Evolutionary conservation across 2,888 invertebrate species (phyloP).

Genomic region (Tetropium fuscum): DNA sequence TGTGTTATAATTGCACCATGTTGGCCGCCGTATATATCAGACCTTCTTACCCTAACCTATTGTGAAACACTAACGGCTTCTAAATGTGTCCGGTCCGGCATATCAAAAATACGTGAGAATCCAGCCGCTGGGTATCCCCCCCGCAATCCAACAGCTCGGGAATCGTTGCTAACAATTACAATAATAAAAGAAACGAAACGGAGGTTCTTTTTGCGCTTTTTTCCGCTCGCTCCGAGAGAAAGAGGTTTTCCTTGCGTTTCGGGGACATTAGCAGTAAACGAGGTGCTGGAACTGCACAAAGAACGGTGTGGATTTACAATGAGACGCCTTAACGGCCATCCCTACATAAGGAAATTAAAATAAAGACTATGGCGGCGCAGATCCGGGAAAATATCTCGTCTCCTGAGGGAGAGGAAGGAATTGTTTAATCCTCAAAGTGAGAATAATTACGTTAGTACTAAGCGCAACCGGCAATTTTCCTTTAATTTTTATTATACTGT

Average conservation of each 20-base stretch:
- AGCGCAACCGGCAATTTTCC: no score
- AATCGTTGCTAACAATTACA: conserved; percentile 32
- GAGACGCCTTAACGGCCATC: conserved; percentile 4
- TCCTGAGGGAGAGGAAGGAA: no score
- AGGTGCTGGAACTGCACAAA: conserved; percentile 37
- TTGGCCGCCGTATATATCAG: no score
- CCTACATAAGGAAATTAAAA: not conserved
- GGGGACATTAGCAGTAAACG: conserved; percentile 42
- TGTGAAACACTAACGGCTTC: no score
- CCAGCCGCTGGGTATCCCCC: not conserved
- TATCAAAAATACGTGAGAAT: no score
- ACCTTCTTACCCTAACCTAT: no score
- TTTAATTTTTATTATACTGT: no score
- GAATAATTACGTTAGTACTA: no score
- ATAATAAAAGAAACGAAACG: conserved; percentile 34
- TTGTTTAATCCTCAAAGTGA: no score
- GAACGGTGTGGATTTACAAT: conserved; percentile 9
- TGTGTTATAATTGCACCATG: no score
- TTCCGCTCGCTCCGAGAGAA: conserved; percentile 24
- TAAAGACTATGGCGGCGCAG: not conserved
- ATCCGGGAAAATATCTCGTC: no score
- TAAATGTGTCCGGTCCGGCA: no score
- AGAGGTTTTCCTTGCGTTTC: conserved; percentile 31
- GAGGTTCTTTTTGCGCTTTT: conserved; percentile 25
- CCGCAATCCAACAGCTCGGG: not conserved